Evolutionary conservation across 1,140 invertebrate species (phyloP).

Genomic region (Globodera rostochiensis): DNA sequence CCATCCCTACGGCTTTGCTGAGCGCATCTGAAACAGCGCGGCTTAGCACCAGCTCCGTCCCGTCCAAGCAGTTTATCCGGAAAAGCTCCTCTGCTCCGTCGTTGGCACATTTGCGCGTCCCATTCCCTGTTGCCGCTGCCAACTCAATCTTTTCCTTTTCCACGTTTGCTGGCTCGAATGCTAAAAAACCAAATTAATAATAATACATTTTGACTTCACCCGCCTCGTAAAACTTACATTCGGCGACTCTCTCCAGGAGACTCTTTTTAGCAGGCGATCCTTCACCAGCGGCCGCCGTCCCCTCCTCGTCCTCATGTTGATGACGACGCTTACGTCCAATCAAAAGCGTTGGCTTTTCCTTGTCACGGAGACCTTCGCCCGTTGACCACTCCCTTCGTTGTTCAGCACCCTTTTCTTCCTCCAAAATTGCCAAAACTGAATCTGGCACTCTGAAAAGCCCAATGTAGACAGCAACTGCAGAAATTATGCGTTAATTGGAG

Average conservation of each 20-base stretch:
- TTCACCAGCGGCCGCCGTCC: background rate
- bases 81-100: background rate
- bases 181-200: background rate
- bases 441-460: slow-evolving; percentile 27
- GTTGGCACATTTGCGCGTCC: background rate
- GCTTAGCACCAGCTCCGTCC: slow-evolving; percentile 14
- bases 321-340: background rate
- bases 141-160: background rate
- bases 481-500: too few species aligned
- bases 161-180: background rate
- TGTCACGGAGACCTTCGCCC: too few species aligned
- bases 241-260: background rate
- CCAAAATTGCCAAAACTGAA: background rate
- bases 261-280: background rate
- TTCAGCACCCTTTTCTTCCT: background rate
- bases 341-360: background rate
- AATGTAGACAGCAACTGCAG: background rate
- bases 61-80: slow-evolving; percentile 18
- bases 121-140: too few species aligned
- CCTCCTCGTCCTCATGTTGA: background rate
- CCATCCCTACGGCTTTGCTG: slow-evolving; percentile 1
- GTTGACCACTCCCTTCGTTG: background rate
- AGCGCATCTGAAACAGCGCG: background rate
- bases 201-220: too few species aligned
- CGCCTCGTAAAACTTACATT: background rate